phyloP scores from a whole-genome alignment of 2,113 vertebrate species.

The Dasyornis broadbenti region DNA sequence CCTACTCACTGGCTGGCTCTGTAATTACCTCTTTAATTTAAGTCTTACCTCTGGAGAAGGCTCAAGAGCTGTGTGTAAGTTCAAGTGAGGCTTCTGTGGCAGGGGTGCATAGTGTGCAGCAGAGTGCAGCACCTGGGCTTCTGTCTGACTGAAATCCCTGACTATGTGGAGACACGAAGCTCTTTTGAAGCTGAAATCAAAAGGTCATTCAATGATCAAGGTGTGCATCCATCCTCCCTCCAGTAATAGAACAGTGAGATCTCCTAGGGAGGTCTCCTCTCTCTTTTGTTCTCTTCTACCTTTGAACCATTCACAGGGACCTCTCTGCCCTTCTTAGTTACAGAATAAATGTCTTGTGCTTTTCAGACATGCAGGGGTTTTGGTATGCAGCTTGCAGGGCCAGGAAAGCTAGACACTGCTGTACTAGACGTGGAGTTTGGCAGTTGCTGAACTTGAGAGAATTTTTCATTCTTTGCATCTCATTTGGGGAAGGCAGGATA shows the following conservation, averaged over 20 bases:
- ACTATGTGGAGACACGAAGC: background rate
- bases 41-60: background rate
- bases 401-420: background rate
- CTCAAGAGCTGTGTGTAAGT: background rate
- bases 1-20: background rate
- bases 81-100: background rate
- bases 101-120: background rate
- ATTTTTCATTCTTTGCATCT: conserved; percentile 40
- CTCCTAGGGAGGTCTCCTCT: background rate
- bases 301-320: background rate
- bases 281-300: background rate
- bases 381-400: background rate
- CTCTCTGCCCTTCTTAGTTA: background rate
- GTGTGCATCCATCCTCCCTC: background rate
- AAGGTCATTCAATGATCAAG: background rate
- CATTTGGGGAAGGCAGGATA: background rate
- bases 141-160: background rate
- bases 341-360: background rate
- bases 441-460: conserved; percentile 5
- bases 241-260: background rate
- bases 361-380: background rate
- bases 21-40: background rate
- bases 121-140: background rate
- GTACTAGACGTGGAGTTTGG: background rate
- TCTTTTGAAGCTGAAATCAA: conserved; percentile 15